Base-by-base conservation (phyloP, 2,888 invertebrate genomes). In the Drosophila niveifrons region DNA sequence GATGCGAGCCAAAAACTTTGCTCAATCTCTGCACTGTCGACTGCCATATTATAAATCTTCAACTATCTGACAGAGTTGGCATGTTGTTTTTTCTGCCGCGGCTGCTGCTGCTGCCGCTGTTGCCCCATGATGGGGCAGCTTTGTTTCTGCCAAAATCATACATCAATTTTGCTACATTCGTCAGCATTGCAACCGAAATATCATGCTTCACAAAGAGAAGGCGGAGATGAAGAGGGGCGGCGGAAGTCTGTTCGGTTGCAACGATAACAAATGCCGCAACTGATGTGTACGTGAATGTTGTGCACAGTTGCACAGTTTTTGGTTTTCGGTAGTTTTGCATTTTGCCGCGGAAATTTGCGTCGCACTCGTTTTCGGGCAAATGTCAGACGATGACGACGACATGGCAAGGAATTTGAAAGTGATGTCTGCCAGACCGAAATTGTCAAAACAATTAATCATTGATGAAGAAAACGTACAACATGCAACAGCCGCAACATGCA, bases 381-480 rank as follows among this genome's bases (percentile, higher is more conserved):
- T 55, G 75, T 46, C 70, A 50, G 75, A 61, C 64, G 39, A 65
- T 56, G 10, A 65, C 59, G 10, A 3, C 31, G 10, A 65, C 64
- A 41, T 62, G 55, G 66, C 82, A 62, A 71, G 71, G 67, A 66
- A 67, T 78, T 75, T 68, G 68, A 72, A 78, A 80, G 66, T 75
- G 72, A 68, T 80, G 78, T 73, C 66, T 70, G 75, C 74, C 76
- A 73, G 70, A 63, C 73, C 65, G 68, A 74, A 80, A 84, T 80
- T 86, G 86, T 86, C 86, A 88, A 88, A 86, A 88, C 89, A 86
- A 86, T 86, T 86, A 88, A 86, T 86, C 86, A 86, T 87, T 87
- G 86, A 88, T 81, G 81, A 78, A 87, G 87, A 88, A 88, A 88
- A 78, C 83, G 79, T 83, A 71, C 72, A 66, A 69, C 73, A 66